These are phyloP conservation scores for Solea solea DNA, from an alignment of 2,113 vertebrate genomes.

Conservation along the genomic window DNA sequence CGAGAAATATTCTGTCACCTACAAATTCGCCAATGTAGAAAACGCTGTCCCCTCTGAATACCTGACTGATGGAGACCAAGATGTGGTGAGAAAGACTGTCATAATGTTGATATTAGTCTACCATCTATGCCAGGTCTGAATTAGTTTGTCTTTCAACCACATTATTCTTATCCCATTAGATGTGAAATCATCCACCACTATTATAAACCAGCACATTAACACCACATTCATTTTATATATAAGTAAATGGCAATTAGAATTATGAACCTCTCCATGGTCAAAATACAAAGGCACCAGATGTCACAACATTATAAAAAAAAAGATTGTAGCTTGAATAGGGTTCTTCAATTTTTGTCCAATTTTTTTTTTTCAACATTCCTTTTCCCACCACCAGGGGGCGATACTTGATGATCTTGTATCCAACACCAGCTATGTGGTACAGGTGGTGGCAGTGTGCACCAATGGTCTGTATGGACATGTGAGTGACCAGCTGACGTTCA, in stretches of 20 bases:
- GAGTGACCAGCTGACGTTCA: constrained; percentile 87
- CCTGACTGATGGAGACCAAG: constrained; percentile 98
- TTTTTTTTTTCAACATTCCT: no score
- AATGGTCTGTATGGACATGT: constrained; percentile 90
- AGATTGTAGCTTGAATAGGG: neutral
- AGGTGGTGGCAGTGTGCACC: constrained; percentile 93
- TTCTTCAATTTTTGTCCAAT: neutral
- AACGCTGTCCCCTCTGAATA: constrained; percentile 82
- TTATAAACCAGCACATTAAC: no score
- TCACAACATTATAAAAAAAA: neutral
- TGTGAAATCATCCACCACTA: no score
- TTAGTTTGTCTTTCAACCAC: no score
- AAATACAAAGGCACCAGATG: no score
- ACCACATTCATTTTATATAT: no score
- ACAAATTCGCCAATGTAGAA: constrained; percentile 80
- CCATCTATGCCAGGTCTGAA: neutral
- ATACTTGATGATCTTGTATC: constrained; percentile 90
- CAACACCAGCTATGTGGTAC: constrained; percentile 92
- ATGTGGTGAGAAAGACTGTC: constrained; percentile 86
- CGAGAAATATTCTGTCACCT: constrained; percentile 92
- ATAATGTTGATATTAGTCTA: no score
- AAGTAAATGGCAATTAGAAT: no score
- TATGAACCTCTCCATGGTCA: no score
- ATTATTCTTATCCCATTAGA: no score
- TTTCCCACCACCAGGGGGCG: constrained; percentile 86